These are phyloP conservation scores for Labeo calbasu DNA, from an alignment of 2,797 vertebrate species.

Conservation along the genomic window DNA sequence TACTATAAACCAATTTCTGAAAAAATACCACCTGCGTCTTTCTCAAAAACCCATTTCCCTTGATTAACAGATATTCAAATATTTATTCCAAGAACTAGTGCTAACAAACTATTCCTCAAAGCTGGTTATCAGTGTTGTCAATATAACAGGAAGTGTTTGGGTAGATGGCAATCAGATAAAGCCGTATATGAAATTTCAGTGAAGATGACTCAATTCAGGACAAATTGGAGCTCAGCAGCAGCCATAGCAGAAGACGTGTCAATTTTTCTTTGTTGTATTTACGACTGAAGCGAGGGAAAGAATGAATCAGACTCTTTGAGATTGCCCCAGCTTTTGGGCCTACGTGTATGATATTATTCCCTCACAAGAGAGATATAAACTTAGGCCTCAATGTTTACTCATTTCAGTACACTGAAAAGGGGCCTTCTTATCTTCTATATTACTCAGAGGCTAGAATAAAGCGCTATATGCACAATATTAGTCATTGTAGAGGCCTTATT, in stretches of 20 bases:
- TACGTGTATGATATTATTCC: constrained; percentile 55
- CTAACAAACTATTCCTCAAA: constrained; percentile 44
- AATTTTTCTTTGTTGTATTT: constrained; percentile 20
- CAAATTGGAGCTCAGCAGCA: not conserved
- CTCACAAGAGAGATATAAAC: constrained; percentile 47
- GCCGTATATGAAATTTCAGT: constrained; percentile 52
- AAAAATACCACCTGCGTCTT: not conserved
- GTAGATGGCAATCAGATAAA: constrained; percentile 48
- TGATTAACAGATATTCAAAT: constrained; percentile 6
- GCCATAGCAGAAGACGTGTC: not conserved
- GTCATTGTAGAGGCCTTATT: constrained; percentile 77
- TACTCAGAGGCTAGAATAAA: constrained; percentile 62
- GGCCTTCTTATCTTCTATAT: constrained; percentile 56
- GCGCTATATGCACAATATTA: constrained; percentile 78
- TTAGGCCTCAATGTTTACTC: constrained; percentile 46
- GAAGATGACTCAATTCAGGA: constrained; percentile 56
- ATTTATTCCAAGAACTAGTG: constrained; percentile 63
- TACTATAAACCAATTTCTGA: not conserved
- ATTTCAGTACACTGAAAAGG: constrained; percentile 46
- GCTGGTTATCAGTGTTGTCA: constrained; percentile 54
- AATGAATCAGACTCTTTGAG: constrained; percentile 47
- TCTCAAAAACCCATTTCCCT: not conserved
- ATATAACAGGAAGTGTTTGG: constrained; percentile 61
- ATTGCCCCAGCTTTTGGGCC: constrained; percentile 52
- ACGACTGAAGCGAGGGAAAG: not conserved